Base-by-base conservation (phyloP, 2,888 invertebrate genomes). In the Caenorhabditis drosophilae region DNA sequence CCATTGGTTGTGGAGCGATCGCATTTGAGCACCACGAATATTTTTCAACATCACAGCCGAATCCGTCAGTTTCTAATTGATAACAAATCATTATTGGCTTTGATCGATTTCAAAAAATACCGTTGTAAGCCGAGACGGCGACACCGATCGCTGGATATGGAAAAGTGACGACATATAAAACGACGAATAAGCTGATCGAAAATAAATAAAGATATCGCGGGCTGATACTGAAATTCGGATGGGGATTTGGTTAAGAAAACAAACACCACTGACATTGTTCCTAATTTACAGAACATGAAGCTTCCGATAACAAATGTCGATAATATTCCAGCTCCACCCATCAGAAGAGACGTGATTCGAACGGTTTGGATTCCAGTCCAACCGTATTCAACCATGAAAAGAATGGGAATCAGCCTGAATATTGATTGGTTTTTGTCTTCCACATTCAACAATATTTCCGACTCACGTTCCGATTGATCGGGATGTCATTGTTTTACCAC, bases 81-180 rank as follows among this genome's bases (percentile, higher is more conserved):
- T 40, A n/a, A n/a, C n/a, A n/a, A n/a, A n/a, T n/a, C n/a, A n/a
- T n/a, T n/a, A n/a, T n/a, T n/a, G n/a, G n/a, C n/a, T n/a, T n/a
- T n/a, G n/a, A n/a, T n/a, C n/a, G 20, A 18, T 9, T 40, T 20
- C 15, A 20, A 20, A n/a, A 44, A 20, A n/a, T 9, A 45, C 49
- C 18, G 35, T 63, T 63, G 47, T 53, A 63, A 2, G 31, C 2
- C 4, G 66, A 51, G 20, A 78, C 74, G 35, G 57, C 67, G 6
- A 59, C 60, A 25, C 63, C 50, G 27, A 70, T 56, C 6, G 74
- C 67, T 4, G 67, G 70, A 63, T 72, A 78, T 12, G 75, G 75
- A 41, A 71, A 77, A 25, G 77, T 79, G 18, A 68, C 45, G 23
- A 77, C 44, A 51, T 73, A 78, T 42, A 67, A 63, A 36, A 56